Conservation (phyloP, 2,888 invertebrate species). For the Nomada lathburiana region DNA sequence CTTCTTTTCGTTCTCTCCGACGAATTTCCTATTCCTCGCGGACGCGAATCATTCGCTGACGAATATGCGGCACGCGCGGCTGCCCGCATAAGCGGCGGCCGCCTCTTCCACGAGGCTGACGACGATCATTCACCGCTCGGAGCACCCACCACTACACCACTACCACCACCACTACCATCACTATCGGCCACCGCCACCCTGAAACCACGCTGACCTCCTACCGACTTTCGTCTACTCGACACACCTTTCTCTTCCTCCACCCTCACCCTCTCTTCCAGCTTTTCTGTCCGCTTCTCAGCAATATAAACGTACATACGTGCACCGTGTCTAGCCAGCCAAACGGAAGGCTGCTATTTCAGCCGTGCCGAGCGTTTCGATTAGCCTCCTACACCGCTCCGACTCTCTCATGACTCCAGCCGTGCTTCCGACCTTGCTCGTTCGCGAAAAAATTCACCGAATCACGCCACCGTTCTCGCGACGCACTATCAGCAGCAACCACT, state of each 20-base stretch:
- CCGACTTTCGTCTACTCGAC: constrained; percentile 67
- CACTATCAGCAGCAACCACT: constrained; percentile 5
- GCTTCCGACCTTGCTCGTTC: neutral
- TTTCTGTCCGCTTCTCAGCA: constrained; percentile 34
- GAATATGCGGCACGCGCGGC: constrained; percentile 71
- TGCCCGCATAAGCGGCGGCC: constrained; percentile 71
- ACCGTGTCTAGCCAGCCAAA: constrained; percentile 58
- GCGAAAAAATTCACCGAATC: neutral
- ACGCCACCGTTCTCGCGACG: constrained; percentile 2
- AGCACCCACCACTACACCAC: constrained; percentile 71
- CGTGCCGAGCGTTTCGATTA: constrained; percentile 44
- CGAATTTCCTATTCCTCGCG: constrained; percentile 40
- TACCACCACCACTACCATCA: constrained; percentile 66
- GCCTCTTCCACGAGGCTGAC: constrained; percentile 73
- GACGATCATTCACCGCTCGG: constrained; percentile 73
- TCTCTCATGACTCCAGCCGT: constrained; percentile 58
- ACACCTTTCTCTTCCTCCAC: constrained; percentile 52
- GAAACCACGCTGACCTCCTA: constrained; percentile 72
- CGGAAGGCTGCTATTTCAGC: constrained; percentile 55
- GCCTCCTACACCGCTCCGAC: constrained; percentile 40
- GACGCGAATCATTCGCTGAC: constrained; percentile 59
- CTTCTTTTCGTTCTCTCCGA: constrained; percentile 15
- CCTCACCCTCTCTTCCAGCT: constrained; percentile 43
- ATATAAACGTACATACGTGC: constrained; percentile 42
- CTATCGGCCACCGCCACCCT: constrained; percentile 69